Percentiles rank a stretch among this genome's conserved stretches.
Conservation (phyloP, 2,113 vertebrate species). For the Amphiprion ocellaris region DNA sequence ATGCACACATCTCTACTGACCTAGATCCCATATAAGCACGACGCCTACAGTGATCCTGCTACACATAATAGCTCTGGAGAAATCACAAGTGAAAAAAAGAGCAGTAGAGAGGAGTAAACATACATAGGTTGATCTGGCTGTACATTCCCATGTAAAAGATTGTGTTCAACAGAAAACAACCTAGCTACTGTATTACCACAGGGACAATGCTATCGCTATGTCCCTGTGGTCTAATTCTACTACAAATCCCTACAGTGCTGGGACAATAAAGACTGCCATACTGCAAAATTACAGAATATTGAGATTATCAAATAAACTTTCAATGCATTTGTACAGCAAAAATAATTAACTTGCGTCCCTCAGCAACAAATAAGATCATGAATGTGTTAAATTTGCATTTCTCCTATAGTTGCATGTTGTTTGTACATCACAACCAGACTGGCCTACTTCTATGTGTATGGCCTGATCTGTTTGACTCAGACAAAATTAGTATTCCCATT, state of each 20-base stretch:
- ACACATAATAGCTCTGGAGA: conserved; percentile 65
- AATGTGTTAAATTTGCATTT: neutral
- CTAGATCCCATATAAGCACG: conserved; percentile 73
- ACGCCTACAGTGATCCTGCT: conserved; percentile 65
- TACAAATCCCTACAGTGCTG: neutral
- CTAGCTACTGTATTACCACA: neutral
- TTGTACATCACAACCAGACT: neutral
- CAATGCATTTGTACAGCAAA: conserved; percentile 5
- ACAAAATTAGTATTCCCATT: conserved; percentile 30
- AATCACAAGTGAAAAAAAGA: conserved; percentile 33
- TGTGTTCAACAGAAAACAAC: neutral
- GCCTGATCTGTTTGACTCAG: conserved; percentile 13
- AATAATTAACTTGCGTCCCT: neutral
- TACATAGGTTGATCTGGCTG: conserved; percentile 2
- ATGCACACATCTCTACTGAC: conserved; percentile 63
- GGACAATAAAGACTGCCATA: neutral
- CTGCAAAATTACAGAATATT: neutral
- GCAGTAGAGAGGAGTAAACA: conserved; percentile 22
- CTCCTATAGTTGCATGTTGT: neutral
- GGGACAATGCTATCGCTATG: neutral
- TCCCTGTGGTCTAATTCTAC: neutral
- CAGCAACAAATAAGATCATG: neutral
- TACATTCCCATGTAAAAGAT: neutral
- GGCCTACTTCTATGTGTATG: conserved; percentile 11
- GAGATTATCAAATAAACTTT: neutral